Base-by-base conservation (phyloP, 2,888 invertebrate species). In the Ormyrus nitidulus region DNA sequence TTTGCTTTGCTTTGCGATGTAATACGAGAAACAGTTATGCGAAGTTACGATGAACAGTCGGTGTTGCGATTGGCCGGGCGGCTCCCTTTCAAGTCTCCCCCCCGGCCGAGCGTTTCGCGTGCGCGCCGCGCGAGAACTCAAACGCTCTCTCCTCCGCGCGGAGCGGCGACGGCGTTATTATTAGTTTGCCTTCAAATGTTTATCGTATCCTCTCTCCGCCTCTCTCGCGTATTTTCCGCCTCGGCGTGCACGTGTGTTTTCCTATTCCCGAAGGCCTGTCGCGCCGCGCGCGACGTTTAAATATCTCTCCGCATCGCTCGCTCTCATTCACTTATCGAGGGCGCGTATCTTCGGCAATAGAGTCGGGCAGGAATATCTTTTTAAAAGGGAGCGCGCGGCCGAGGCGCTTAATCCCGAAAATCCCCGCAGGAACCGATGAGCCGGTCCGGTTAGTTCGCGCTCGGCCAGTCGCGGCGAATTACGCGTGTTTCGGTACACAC, bases 181-280 rank as follows among this genome's bases (percentile, higher is more conserved):
- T 88, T 88, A 88, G 89, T 88, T 87, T 79, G 85, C 86, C 86
- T 86, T 86, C 83, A 88, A 89, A 88, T 88, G 88, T 89, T 89
- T 88, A 88, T 86, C 85, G 84, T 86, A 86, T 85, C 85, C 84
- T 84, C 84, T 85, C 84, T 84, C 84, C 84, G 82, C 76, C 77
- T 34, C 34, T 34, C 34, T 71, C 73, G 68, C 71, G 79, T 68
- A 68, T 73, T 61, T 78, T 58, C 80, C 78, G 56, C 34, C 34
- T 34, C 34, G 34, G 34, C 34, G 34, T 34, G 34, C 72, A 61
- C 80, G 80, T 76, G 81, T 82, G 78, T 75, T 72, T 68, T 66
- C 44, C 68, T 69, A 82, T 84, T 82, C 19, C 82, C 79, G 69
- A 34, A 69, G 46, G 79, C 53, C 56, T n/a, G n/a, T 6, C 66